These are phyloP conservation scores for Porphyrio hochstetteri DNA, from an alignment of 2,113 vertebrate genomes.

Conservation along the genomic window DNA sequence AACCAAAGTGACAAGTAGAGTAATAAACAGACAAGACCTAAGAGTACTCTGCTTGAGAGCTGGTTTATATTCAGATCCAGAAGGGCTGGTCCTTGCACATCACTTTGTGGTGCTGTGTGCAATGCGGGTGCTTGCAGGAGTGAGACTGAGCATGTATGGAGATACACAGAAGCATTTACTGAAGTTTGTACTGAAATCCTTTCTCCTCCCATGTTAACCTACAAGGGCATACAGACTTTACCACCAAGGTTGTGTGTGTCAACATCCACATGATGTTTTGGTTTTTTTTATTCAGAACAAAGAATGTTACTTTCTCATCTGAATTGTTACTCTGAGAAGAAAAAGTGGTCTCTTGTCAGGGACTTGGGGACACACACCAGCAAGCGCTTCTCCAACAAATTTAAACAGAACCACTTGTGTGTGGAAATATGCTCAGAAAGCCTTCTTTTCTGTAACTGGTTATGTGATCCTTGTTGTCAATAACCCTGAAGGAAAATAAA, in stretches of 20 bases:
- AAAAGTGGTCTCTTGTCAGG: conserved; percentile 14
- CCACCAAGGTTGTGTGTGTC: background rate
- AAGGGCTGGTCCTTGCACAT: background rate
- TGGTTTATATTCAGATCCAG: background rate
- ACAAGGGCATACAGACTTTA: background rate
- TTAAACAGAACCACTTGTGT: conserved; percentile 28
- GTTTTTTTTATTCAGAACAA: background rate
- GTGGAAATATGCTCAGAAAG: conserved; percentile 52
- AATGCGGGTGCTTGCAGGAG: background rate
- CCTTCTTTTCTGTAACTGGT: conserved; percentile 37
- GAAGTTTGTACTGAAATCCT: background rate
- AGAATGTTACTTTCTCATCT: background rate
- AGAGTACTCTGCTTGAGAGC: background rate
- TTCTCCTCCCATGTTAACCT: background rate
- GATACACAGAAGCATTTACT: background rate
- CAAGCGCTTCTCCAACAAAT: conserved; percentile 45
- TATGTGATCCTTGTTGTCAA: conserved; percentile 59
- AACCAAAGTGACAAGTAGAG: background rate
- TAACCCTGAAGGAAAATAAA: conserved; percentile 67
- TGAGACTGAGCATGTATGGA: accelerated
- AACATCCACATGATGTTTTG: background rate
- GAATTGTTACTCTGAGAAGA: conserved; percentile 30
- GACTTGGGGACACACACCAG: conserved; percentile 14
- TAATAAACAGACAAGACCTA: background rate
- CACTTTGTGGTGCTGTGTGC: background rate